A percentile compares a stretch with the other conserved stretches of the same genome.
These are phyloP conservation scores for Sclerodermus sp. DNA, from an alignment of 2,888 invertebrate species.

Conservation along the genomic window DNA sequence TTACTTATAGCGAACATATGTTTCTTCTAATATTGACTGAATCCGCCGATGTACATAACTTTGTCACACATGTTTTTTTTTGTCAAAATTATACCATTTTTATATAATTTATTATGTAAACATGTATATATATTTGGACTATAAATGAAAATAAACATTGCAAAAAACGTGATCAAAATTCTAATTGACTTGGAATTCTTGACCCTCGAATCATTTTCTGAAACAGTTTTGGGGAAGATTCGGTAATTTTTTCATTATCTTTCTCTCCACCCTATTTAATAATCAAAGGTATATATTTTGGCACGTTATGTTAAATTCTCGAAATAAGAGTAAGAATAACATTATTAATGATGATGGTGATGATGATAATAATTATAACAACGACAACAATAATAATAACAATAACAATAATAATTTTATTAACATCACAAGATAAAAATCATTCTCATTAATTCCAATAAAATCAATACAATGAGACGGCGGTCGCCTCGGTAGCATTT, in stretches of 20 bases:
- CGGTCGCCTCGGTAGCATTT: slow-evolving; percentile 38
- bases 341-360: too few species aligned
- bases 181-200: slow-evolving; percentile 45
- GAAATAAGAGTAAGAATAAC: too few species aligned
- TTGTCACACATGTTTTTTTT: slow-evolving; percentile 47
- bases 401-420: too few species aligned
- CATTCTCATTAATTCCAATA: neutral
- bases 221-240: slow-evolving; percentile 57
- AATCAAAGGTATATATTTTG: too few species aligned
- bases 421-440: neutral
- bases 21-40: slow-evolving; percentile 42
- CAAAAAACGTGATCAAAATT: slow-evolving; percentile 47
- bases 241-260: slow-evolving; percentile 18
- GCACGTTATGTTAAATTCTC: too few species aligned
- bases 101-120: slow-evolving; percentile 57
- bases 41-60: slow-evolving; percentile 54
- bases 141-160: slow-evolving; percentile 55
- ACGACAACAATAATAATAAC: too few species aligned
- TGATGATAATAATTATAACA: too few species aligned
- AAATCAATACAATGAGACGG: slow-evolving; percentile 25
- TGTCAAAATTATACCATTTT: slow-evolving; percentile 55
- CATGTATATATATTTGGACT: slow-evolving; percentile 57
- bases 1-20: slow-evolving; percentile 31
- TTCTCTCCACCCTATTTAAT: too few species aligned
- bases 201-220: slow-evolving; percentile 51